These are phyloP conservation scores for Octopus bimaculoides DNA, from an alignment of 1,140 invertebrate species.

Conservation along the genomic window DNA sequence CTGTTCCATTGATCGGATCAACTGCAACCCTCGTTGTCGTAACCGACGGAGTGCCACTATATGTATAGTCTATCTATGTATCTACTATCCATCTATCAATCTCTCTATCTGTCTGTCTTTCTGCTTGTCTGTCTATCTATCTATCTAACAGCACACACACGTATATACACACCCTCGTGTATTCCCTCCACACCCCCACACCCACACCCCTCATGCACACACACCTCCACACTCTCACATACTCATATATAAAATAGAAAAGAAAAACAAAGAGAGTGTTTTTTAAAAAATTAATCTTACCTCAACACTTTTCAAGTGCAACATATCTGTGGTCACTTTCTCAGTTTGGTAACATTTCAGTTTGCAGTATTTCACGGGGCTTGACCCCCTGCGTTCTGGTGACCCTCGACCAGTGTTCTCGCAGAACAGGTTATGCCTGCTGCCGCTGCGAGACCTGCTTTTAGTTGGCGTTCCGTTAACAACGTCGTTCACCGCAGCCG, in stretches of 20 bases:
- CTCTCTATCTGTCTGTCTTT: no score
- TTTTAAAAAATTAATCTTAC: conserved; percentile 25
- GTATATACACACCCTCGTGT: no score
- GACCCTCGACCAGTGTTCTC: conserved; percentile 8
- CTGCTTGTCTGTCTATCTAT: no score
- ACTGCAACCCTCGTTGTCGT: no score
- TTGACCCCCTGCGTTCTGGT: conserved; percentile 23
- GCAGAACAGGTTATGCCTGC: background rate
- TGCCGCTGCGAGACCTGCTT: conserved; percentile 11
- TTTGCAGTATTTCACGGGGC: conserved; percentile 40
- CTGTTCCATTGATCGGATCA: background rate
- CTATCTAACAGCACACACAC: no score
- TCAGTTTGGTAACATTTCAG: conserved; percentile 40
- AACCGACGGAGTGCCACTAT: no score
- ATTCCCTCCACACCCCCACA: no score
- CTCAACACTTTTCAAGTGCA: conserved; percentile 42
- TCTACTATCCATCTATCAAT: no score
- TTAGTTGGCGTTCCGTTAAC: background rate
- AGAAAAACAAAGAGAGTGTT: background rate
- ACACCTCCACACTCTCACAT: background rate
- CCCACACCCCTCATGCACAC: no score
- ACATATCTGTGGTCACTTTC: conserved; percentile 35
- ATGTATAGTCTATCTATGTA: no score
- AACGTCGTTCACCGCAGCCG: conserved; percentile 18
- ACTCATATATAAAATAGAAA: background rate